Evolutionary conservation across 2,797 vertebrate genomes (phyloP).

Genomic region (Champsocephalus esox): DNA sequence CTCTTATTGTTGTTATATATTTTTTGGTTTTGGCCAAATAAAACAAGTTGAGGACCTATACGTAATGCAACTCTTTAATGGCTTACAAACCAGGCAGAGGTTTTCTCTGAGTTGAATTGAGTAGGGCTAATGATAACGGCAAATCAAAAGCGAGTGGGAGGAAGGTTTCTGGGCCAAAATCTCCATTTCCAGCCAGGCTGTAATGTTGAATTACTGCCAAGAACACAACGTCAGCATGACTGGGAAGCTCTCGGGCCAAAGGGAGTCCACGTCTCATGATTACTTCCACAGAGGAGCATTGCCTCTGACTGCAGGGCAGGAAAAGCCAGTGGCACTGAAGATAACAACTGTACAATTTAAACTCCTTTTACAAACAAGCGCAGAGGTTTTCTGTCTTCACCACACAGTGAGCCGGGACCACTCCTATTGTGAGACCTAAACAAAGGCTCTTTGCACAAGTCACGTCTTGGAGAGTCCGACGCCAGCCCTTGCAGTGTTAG

Average conservation of each 20-base stretch:
- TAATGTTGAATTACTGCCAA: conserved; percentile 49
- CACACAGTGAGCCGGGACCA: conserved; percentile 39
- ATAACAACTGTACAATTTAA: conserved; percentile 9
- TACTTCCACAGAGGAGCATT: conserved; percentile 63
- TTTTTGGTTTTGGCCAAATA: neutral
- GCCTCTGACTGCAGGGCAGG: conserved; percentile 7
- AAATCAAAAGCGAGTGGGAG: conserved; percentile 5
- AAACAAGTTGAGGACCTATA: neutral
- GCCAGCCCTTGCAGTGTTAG: conserved; percentile 11
- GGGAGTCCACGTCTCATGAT: conserved; percentile 71
- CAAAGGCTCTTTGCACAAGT: conserved; percentile 76
- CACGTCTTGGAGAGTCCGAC: conserved; percentile 64
- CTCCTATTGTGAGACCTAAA: conserved; percentile 63
- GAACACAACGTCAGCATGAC: conserved; percentile 68
- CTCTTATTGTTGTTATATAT: neutral
- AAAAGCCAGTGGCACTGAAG: conserved; percentile 13
- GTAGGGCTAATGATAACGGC: neutral
- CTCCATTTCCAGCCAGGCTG: conserved; percentile 55
- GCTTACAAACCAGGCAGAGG: neutral
- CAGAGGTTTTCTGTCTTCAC: conserved; percentile 10
- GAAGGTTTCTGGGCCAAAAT: conserved; percentile 45
- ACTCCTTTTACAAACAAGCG: conserved; percentile 5
- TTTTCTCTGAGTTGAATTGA: neutral
- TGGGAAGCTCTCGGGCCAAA: conserved; percentile 40
- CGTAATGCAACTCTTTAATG: neutral